phyloP scores from a whole-genome alignment of 2,113 vertebrate species.

The Oreochromis niloticus region DNA sequence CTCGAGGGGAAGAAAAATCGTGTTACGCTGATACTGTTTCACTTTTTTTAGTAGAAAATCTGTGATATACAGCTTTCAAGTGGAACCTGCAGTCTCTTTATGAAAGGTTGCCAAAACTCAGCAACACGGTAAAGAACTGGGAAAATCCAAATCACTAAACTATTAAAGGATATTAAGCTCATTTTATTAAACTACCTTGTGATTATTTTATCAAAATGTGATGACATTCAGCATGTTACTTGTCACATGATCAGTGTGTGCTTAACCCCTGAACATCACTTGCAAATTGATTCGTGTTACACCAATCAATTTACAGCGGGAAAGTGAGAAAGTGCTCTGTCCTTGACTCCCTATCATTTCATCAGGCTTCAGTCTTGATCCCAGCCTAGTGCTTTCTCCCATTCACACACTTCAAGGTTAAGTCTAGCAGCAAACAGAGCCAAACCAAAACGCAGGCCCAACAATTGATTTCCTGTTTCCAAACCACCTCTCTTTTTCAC shows the following conservation, averaged over 20 bases:
- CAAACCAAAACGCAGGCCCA: conserved; percentile 17
- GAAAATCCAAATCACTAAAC: not conserved
- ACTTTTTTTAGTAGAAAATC: not conserved
- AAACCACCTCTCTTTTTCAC: conserved; percentile 47
- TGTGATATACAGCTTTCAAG: not conserved
- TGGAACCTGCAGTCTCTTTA: not conserved
- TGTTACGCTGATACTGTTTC: not conserved
- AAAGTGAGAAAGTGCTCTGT: not conserved
- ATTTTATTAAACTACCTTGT: not conserved
- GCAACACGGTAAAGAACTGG: not conserved
- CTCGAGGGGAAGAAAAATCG: not conserved
- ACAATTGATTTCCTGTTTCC: conserved; percentile 70
- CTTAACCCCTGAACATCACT: not conserved
- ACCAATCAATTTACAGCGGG: not conserved
- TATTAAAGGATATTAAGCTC: not conserved
- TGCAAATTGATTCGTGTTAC: conserved; percentile 1
- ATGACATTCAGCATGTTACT: not conserved
- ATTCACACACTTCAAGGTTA: not conserved
- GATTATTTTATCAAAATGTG: not conserved
- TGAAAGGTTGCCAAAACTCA: not conserved
- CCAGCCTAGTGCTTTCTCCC: not conserved
- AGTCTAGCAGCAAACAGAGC: conserved; percentile 51
- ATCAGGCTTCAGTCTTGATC: not conserved
- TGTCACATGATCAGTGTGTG: not conserved
- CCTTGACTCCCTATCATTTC: not conserved